Evolutionary conservation across 2,113 vertebrate genomes (phyloP), one percentile per base, ranked within the genome.

Genomic region (Haemorhous mexicanus): DNA sequence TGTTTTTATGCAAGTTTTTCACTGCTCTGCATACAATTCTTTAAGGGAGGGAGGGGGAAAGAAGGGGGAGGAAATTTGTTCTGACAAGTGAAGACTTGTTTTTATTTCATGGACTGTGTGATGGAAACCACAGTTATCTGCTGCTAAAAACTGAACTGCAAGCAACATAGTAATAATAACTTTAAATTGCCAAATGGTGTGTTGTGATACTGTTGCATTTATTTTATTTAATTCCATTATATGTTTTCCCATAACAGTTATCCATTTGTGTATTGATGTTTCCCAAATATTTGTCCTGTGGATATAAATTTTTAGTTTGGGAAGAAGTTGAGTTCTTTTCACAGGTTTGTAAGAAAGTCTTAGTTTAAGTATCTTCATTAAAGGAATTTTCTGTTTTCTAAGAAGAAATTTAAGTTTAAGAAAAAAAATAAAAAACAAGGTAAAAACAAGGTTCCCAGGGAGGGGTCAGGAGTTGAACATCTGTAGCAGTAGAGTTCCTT

Each of bases 171-270:
- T 86, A 84, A 16, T 84, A 61, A 59, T 75, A 85, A 85, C 33
- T 90, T 93, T 22, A 39, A 90, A 81, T 92, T 90, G 76, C 78
- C 85, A 88, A 88, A 96, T 94, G 20, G 8, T 90, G 7, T 88
- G 30, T 64, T 83, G 23, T 28, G 46, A 50, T 74, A n/a, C 8
- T 63, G 37, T 55, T 93, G 30, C 11, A 32, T 88, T 90, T 93
- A 35, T 74, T 93, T 66, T 59, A n/a, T 32, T 84, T 59, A 81
- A 70, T 74, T 15, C 30, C 7, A 3, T 75, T 62, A 15, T 33
- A 32, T 69, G 16, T 90, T 86, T 95, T 84, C 26, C 44, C 21
- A 20, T 66, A 55, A 37, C 13, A 41, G 20, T 68, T 92, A n/a
- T 24, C 20, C 2, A 2, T 69, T 66, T 84, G 15, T 53, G 28